phyloP scores from a whole-genome alignment of 2,113 vertebrate species.

The Mirza zaza region DNA sequence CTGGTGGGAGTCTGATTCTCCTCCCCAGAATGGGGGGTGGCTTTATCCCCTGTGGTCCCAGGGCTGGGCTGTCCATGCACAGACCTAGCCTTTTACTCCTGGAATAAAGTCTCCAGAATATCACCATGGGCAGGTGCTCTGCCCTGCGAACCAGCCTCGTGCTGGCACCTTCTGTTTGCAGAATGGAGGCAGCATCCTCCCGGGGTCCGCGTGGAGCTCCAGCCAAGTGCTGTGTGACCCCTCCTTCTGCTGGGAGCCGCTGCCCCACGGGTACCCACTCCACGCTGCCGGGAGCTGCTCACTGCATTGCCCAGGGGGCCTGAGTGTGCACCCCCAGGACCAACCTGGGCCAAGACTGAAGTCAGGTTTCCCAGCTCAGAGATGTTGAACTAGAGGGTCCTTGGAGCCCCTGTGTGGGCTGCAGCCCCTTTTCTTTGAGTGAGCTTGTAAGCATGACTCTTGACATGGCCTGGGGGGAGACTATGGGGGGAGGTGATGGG shows the following conservation, averaged over 20 bases:
- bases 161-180: neutral
- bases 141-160: neutral
- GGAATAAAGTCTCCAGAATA: neutral
- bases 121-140: too few species aligned
- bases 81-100: neutral
- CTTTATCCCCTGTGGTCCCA: neutral
- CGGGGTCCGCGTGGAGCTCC: neutral
- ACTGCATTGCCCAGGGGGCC: neutral
- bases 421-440: too few species aligned
- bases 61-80: neutral
- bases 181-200: neutral
- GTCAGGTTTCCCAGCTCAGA: neutral
- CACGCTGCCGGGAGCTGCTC: neutral
- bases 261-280: neutral
- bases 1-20: neutral
- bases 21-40: neutral
- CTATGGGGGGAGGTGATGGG: neutral
- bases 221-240: neutral
- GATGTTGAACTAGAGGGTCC: neutral
- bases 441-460: neutral
- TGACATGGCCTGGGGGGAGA: neutral
- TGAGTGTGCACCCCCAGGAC: neutral
- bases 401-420: too few species aligned
- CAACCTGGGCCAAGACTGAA: neutral
- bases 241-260: neutral